phyloP scores from a whole-genome alignment of 2,797 vertebrate genomes.

The Oophaga sylvatica region DNA sequence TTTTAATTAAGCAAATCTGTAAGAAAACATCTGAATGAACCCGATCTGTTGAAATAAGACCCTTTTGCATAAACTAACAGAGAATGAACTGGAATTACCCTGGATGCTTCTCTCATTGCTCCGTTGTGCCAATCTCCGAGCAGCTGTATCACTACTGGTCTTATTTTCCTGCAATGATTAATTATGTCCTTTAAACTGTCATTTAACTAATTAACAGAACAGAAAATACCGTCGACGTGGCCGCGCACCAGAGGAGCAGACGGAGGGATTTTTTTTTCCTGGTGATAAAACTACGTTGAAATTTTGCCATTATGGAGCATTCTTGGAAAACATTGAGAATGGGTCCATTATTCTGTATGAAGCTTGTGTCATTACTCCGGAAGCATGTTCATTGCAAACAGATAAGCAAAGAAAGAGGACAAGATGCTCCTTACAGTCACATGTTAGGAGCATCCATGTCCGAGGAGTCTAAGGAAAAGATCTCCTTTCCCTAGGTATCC shows the following conservation, averaged over 20 bases:
- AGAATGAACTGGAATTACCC: constrained; percentile 30
- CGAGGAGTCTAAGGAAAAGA: no score
- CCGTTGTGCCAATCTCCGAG: constrained; percentile 35
- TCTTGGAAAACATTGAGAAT: not conserved
- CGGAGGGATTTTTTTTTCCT: constrained; percentile 2
- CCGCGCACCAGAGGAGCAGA: not conserved
- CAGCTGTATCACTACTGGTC: constrained; percentile 51
- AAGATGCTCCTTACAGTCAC: not conserved
- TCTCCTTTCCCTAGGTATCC: no score
- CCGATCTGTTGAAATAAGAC: not conserved
- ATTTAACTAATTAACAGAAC: constrained; percentile 59
- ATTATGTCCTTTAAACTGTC: constrained; percentile 56
- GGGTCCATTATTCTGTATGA: constrained; percentile 15
- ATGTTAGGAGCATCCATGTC: no score
- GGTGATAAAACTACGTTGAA: constrained; percentile 4
- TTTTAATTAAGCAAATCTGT: not conserved
- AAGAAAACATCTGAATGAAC: constrained; percentile 8
- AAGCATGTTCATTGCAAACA: not conserved
- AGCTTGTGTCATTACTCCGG: not conserved
- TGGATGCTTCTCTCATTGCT: not conserved
- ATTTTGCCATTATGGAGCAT: constrained; percentile 7
- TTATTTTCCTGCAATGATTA: constrained; percentile 50
- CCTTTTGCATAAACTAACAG: not conserved
- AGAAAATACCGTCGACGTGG: constrained; percentile 40
- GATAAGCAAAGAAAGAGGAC: not conserved